phyloP scores from a whole-genome alignment of 2,888 invertebrate genomes.

The Theretra japonica region DNA sequence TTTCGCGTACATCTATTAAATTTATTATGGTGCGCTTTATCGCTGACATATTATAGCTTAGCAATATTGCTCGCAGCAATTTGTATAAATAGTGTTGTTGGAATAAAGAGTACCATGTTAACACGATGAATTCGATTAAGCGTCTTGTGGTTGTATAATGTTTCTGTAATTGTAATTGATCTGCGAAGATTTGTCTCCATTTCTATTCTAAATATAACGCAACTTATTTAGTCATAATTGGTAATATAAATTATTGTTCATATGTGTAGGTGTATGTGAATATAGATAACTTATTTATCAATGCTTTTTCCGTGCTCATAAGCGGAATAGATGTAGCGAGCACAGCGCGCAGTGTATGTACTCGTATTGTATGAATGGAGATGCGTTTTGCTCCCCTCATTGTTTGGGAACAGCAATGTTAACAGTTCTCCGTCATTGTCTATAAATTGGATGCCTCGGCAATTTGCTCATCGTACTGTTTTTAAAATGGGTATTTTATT shows the following conservation, averaged over 20 bases:
- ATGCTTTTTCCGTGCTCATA: background rate
- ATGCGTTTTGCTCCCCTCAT: slow-evolving; percentile 20
- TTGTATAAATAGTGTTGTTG: slow-evolving; percentile 34
- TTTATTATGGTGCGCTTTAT: slow-evolving; percentile 43
- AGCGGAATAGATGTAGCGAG: background rate
- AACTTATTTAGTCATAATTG: too few relatives aligned
- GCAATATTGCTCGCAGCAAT: slow-evolving; percentile 34
- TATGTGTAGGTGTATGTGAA: too few relatives aligned
- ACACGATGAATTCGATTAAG: slow-evolving; percentile 5
- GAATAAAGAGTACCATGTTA: slow-evolving; percentile 15
- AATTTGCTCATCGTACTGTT: slow-evolving; percentile 77
- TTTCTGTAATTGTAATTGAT: background rate
- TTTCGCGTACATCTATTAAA: slow-evolving; percentile 28
- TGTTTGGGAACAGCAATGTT: slow-evolving; percentile 61
- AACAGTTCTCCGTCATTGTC: slow-evolving; percentile 70
- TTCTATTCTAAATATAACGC: background rate
- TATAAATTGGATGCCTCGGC: slow-evolving; percentile 73
- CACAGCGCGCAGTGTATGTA: background rate
- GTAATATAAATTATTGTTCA: too few relatives aligned
- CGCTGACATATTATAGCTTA: slow-evolving; percentile 36
- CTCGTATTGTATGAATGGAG: background rate
- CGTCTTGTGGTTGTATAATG: background rate
- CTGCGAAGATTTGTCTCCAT: background rate
- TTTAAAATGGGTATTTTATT: slow-evolving; percentile 79
- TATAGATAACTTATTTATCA: too few relatives aligned